A percentile compares a stretch with the other conserved stretches of the same genome.
These are phyloP conservation scores for Peromyscus californicus DNA, from an alignment of 2,113 vertebrate genomes.

Conservation along the genomic window DNA sequence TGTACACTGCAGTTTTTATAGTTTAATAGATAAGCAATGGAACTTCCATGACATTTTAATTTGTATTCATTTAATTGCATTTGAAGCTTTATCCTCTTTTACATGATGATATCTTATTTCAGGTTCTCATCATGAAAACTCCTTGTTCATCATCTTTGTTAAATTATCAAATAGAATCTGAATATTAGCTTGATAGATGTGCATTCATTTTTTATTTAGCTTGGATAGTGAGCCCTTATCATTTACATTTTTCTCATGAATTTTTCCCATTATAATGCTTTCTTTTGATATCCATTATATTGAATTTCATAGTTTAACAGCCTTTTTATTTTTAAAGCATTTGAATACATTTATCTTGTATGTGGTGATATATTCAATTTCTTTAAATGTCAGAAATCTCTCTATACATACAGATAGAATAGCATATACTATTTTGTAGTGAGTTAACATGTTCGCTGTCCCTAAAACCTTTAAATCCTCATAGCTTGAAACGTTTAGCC, in stretches of 20 bases:
- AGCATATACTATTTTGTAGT: conserved; percentile 39
- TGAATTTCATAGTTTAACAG: conserved; percentile 67
- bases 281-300: conserved; percentile 71
- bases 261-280: conserved; percentile 71
- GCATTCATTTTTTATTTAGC: conserved; percentile 70
- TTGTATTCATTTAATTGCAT: conserved; percentile 67
- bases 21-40: conserved; percentile 40
- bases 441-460: background rate
- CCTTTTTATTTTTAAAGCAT: conserved; percentile 68
- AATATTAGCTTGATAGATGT: conserved; percentile 58
- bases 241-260: conserved; percentile 76
- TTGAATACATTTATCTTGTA: conserved; percentile 68
- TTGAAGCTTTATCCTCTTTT: conserved; percentile 43
- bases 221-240: conserved; percentile 52
- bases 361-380: conserved; percentile 56
- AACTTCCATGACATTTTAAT: conserved; percentile 53
- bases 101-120: conserved; percentile 65
- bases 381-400: conserved; percentile 58
- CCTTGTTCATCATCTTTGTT: conserved; percentile 67
- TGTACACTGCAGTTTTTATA: conserved; percentile 39
- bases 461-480: conserved; percentile 46
- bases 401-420: conserved; percentile 31
- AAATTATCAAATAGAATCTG: conserved; percentile 64
- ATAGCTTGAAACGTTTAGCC: background rate
- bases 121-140: conserved; percentile 59